A percentile compares a stretch with the other conserved stretches of the same genome.
phyloP scores from a whole-genome alignment of 2,888 invertebrate species.

The Octonoba sinensis region DNA sequence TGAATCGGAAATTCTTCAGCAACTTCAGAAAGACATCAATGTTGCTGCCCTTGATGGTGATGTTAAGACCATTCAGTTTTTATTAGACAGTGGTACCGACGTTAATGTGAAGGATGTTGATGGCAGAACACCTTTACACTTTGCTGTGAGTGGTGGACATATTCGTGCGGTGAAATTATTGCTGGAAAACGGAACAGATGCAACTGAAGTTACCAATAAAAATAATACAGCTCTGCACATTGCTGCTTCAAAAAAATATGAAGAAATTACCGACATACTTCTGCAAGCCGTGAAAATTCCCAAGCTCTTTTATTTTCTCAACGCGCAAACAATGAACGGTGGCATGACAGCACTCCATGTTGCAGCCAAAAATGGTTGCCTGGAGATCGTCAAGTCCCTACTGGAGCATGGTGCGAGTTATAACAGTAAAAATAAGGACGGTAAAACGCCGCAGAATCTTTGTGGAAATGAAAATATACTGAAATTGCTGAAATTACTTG shows the following conservation, averaged over 20 bases:
- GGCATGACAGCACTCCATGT: constrained; percentile 14
- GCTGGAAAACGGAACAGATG: constrained; percentile 1
- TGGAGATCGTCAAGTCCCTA: neutral
- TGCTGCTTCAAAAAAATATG: neutral
- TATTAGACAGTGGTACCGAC: neutral
- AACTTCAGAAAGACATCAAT: neutral
- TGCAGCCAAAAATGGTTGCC: neutral
- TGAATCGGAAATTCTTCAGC: neutral
- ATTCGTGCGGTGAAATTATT: neutral
- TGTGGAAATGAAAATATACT: neutral
- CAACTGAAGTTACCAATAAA: neutral
- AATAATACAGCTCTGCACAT: constrained; percentile 7
- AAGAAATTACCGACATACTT: constrained; percentile 2
- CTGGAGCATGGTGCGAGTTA: constrained; percentile 20
- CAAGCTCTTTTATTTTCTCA: constrained; percentile 7
- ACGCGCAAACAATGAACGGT: constrained; percentile 7
- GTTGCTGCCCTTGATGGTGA: neutral
- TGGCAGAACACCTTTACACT: constrained; percentile 5
- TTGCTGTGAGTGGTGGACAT: neutral
- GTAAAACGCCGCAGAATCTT: constrained; percentile 4
- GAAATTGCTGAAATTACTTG: neutral
- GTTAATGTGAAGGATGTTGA: neutral
- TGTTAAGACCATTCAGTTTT: neutral
- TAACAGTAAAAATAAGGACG: constrained; percentile 15
- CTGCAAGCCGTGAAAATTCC: neutral